Evolutionary conservation across 2,888 invertebrate genomes (phyloP), one percentile per base, ranked within the genome.

Genomic region (Theodoxus fluviatilis): DNA sequence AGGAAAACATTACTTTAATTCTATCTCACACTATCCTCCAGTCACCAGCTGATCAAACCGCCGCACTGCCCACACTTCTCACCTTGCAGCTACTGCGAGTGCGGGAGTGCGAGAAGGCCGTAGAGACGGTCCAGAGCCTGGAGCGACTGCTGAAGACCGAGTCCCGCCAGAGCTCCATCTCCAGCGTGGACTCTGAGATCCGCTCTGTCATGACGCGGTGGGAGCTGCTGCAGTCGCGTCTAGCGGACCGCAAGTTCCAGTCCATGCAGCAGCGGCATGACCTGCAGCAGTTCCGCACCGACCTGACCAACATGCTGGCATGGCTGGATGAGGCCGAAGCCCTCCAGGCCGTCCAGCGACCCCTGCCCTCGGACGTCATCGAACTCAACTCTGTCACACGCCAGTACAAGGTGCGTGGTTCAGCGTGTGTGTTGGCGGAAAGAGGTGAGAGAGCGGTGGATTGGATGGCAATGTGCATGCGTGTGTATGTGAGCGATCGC

Each of bases 181-280:
- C 49, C 22, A 12, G 9, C 22, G 4, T n/a, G n/a, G n/a, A n/a
- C n/a, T n/a, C n/a, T 85, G 75, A n/a, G n/a, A n/a, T n/a, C n/a
- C n/a, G n/a, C n/a, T n/a, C n/a, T 70, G 77, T 85, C 33, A 55
- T 83, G 1, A 73, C 80, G 38, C 75, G 84, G 22, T 87, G 86
- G 86, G 82, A 84, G 59, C 73, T 76, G 55, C 69, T 87, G 12
- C 81, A 86, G 75, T 78, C 76, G 4, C 69, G 75, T 33, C 83
- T 83, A 28, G 68, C 78, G n/a, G 79, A 82, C 68, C 79, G 78
- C 47, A 79, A 83, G 65, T 71, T 74, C 80, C 90, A 91, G 35
- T 88, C 96, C 12, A 94, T 94, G 85, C 94, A 95, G 83, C 90
- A 81, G 40, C 73, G 77, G 2, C 79, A 83, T 25, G 83, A 83